Conservation (phyloP, 2,888 invertebrate species). For the Calameuta idolon region DNA sequence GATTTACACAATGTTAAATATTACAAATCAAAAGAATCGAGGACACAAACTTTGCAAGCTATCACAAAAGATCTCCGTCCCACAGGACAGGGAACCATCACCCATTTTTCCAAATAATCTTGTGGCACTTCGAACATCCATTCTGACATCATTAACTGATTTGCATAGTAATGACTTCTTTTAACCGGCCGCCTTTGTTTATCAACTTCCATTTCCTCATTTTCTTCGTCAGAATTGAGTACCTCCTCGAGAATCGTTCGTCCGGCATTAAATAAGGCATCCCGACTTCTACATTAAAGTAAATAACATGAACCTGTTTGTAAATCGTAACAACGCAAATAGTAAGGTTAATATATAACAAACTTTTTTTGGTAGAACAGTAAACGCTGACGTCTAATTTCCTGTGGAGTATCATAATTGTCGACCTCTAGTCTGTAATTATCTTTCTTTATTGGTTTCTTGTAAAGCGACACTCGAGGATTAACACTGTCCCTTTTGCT, state of each 20-base stretch:
- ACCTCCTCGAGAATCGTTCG: constrained; percentile 68
- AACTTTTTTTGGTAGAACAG: constrained; percentile 59
- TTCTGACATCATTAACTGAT: constrained; percentile 89
- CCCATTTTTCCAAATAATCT: constrained; percentile 80
- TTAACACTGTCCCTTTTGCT: constrained; percentile 13
- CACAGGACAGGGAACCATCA: constrained; percentile 83
- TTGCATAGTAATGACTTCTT: constrained; percentile 50
- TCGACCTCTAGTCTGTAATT: constrained; percentile 54
- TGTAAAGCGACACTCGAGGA: constrained; percentile 50
- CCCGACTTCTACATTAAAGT: constrained; percentile 47
- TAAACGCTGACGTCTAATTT: constrained; percentile 54
- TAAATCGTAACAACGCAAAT: constrained; percentile 12
- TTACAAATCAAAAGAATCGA: constrained; percentile 5
- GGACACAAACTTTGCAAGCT: constrained; percentile 72
- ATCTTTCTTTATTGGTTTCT: constrained; percentile 56
- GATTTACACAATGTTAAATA: constrained; percentile 18
- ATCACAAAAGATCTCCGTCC: constrained; percentile 87
- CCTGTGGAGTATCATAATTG: constrained; percentile 55
- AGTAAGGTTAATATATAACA: constrained; percentile 18
- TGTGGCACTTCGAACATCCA: constrained; percentile 91
- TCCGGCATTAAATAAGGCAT: constrained; percentile 50
- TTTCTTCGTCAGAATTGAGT: constrained; percentile 42
- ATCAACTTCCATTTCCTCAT: constrained; percentile 39
- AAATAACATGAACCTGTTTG: constrained; percentile 9
- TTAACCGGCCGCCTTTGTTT: constrained; percentile 35